A percentile compares a stretch with the other conserved stretches of the same genome.
Conservation (phyloP, 2,113 vertebrate genomes). For the Noctilio leporinus region DNA sequence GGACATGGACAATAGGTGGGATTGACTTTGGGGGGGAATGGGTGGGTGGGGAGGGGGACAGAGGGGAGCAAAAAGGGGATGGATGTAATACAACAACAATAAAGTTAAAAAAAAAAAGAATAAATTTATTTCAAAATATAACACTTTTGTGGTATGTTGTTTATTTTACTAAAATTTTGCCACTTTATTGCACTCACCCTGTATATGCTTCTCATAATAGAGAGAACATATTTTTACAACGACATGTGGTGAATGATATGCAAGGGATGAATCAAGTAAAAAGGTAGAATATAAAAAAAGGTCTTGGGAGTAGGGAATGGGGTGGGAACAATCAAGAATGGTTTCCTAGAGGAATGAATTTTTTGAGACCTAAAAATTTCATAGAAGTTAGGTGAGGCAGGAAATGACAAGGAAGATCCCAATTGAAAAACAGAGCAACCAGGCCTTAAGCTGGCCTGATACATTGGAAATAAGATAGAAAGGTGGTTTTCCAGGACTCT, state of each 20-base stretch:
- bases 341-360: not conserved
- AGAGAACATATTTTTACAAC: not conserved
- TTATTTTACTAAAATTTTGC: too few relatives aligned
- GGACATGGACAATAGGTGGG: too few relatives aligned
- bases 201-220: not conserved
- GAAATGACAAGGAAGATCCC: not conserved
- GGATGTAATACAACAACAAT: too few relatives aligned
- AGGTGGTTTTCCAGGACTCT: not conserved
- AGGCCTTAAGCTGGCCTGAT: not conserved
- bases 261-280: not conserved
- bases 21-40: too few relatives aligned
- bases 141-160: too few relatives aligned
- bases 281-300: not conserved
- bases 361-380: not conserved
- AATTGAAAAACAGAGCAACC: not conserved
- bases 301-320: not conserved
- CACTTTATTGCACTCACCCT: too few relatives aligned
- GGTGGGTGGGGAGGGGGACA: too few relatives aligned
- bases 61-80: too few relatives aligned
- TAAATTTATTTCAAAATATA: too few relatives aligned
- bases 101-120: too few relatives aligned
- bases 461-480: rapidly evolving
- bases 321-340: not conserved
- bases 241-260: rapidly evolving
- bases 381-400: not conserved